These are phyloP conservation scores for Allophyes oxyacanthae DNA, from an alignment of 2,888 invertebrate species.

Conservation along the genomic window DNA sequence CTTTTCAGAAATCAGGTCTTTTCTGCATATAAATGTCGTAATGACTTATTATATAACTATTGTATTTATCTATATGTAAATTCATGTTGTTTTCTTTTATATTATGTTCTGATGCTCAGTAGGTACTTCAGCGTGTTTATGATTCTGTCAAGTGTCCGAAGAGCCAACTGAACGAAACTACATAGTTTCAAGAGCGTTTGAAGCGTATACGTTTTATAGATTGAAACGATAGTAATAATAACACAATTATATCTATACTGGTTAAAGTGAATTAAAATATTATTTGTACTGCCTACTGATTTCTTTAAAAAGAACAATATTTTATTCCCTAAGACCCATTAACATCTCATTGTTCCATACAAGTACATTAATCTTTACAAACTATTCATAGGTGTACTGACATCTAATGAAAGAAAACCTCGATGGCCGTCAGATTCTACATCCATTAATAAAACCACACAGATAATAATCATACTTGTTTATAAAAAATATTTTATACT, in stretches of 20 bases:
- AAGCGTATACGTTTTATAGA: background rate
- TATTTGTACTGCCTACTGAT: too few species aligned
- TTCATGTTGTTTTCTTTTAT: background rate
- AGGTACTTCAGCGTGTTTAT: background rate
- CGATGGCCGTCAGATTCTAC: slow-evolving; percentile 56
- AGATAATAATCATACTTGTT: slow-evolving; percentile 74
- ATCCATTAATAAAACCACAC: slow-evolving; percentile 70
- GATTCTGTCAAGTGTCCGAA: background rate
- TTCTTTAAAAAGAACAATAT: too few species aligned
- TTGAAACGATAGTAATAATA: background rate
- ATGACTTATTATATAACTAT: too few species aligned
- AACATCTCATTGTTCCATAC: slow-evolving; percentile 26
- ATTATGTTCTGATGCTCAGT: background rate
- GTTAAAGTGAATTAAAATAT: too few species aligned
- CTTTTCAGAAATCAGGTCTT: too few species aligned
- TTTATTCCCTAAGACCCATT: background rate
- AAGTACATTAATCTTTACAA: slow-evolving; percentile 37
- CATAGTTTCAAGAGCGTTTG: background rate
- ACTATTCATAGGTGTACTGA: slow-evolving; percentile 37
- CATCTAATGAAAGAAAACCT: slow-evolving; percentile 45
- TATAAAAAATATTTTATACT: slow-evolving; percentile 74
- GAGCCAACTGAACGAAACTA: background rate
- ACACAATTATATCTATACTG: too few species aligned
- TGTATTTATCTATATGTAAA: background rate
- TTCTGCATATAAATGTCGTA: too few species aligned